These are phyloP conservation scores for Epinephelus awoara DNA, from an alignment of 2,797 vertebrate species.

Conservation along the genomic window DNA sequence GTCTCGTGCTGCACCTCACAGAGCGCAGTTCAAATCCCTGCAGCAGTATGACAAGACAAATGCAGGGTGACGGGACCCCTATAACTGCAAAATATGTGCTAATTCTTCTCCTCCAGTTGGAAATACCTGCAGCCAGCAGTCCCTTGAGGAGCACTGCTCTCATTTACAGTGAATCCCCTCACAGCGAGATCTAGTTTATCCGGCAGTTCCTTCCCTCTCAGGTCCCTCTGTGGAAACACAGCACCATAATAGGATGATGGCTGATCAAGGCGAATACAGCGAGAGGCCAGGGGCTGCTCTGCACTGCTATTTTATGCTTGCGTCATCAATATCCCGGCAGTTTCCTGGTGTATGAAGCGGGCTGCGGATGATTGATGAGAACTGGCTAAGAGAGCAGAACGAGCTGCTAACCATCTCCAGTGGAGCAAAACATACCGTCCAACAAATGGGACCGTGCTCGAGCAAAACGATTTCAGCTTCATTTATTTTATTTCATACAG, in stretches of 20 bases:
- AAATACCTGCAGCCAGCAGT: conserved; percentile 39
- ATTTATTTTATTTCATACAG: conserved; percentile 52
- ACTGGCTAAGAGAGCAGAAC: conserved; percentile 55
- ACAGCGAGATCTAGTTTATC: conserved; percentile 55
- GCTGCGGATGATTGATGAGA: conserved; percentile 74
- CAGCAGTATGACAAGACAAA: conserved; percentile 20
- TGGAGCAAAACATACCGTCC: conserved; percentile 53
- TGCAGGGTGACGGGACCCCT: not conserved
- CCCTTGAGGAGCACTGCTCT: conserved; percentile 35
- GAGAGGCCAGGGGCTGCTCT: conserved; percentile 33
- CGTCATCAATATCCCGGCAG: conserved; percentile 74
- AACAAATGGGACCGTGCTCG: conserved; percentile 39
- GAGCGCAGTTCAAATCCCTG: not conserved
- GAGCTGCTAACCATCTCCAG: conserved; percentile 54
- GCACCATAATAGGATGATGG: conserved; percentile 65
- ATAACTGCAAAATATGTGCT: conserved; percentile 37
- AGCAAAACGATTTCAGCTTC: conserved; percentile 47
- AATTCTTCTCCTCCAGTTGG: conserved; percentile 31
- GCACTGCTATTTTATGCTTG: conserved; percentile 64
- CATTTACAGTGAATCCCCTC: conserved; percentile 46
- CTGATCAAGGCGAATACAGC: conserved; percentile 53
- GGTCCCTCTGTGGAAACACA: conserved; percentile 45
- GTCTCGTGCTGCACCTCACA: conserved; percentile 13
- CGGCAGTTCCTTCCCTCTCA: conserved; percentile 32
- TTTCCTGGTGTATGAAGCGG: conserved; percentile 57